Conservation (phyloP, 2,113 vertebrate species). For the Atherinomorus stipes region DNA sequence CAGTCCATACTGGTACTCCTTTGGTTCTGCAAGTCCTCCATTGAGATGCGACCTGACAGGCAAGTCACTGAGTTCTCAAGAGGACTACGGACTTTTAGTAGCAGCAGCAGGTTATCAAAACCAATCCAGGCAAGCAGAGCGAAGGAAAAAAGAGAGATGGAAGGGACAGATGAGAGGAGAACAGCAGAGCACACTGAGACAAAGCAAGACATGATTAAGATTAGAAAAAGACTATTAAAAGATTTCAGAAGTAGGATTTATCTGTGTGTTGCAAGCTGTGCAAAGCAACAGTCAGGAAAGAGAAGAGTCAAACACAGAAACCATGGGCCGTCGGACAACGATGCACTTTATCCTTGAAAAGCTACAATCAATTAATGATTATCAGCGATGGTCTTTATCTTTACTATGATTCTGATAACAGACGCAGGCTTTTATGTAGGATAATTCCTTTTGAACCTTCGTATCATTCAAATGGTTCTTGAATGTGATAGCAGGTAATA, state of each 20-base stretch:
- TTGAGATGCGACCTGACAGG: slow-evolving; percentile 88
- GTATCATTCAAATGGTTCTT: neutral
- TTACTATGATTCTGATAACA: slow-evolving; percentile 3
- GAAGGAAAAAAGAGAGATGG: slow-evolving; percentile 54
- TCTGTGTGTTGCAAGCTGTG: neutral
- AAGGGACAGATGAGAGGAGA: slow-evolving; percentile 58
- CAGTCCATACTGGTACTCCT: slow-evolving; percentile 94
- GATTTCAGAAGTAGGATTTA: neutral
- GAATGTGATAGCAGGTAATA: slow-evolving; percentile 39
- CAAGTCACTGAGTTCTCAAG: slow-evolving; percentile 95
- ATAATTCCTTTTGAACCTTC: no score
- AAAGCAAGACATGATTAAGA: slow-evolving; percentile 67
- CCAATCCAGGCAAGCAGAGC: slow-evolving; percentile 55
- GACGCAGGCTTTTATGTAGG: neutral
- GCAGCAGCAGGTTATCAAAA: slow-evolving; percentile 73
- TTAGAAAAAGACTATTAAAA: slow-evolving; percentile 31
- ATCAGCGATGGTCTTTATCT: slow-evolving; percentile 15
- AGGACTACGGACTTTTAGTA: slow-evolving; percentile 90
- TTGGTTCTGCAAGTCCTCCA: slow-evolving; percentile 88
- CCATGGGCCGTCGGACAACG: slow-evolving; percentile 40
- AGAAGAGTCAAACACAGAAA: slow-evolving; percentile 3
- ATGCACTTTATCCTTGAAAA: slow-evolving; percentile 28
- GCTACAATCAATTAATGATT: slow-evolving; percentile 9
- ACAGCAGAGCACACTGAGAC: slow-evolving; percentile 40
- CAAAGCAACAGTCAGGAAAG: slow-evolving; percentile 10